Base-by-base conservation (phyloP, 1,140 invertebrate genomes). In the Acromyrmex echinatior region DNA sequence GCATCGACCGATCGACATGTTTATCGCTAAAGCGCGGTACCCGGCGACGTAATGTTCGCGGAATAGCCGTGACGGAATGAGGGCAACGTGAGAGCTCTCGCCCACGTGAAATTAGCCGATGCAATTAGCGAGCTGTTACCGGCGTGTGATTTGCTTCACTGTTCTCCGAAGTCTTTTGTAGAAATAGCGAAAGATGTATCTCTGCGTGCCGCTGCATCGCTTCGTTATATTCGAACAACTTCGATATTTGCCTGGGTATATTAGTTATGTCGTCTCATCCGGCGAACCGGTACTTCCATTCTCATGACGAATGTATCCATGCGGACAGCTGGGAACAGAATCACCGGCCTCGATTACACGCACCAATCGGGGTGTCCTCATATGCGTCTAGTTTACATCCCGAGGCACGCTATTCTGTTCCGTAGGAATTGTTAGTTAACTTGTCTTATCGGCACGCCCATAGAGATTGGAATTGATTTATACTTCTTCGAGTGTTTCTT, bases 111-210 rank as follows among this genome's bases (percentile, higher is more conserved):
- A 86, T 87, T 82, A 86, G 68, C 86, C 70, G 49, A 1, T 62
- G 53, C 86, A 88, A 82, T 77, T 81, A 78, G 84, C 56, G 56
- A 58, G 53, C 31, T 77, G 53, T 82, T 88, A 79, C 70, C 60
- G 70, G 66, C 87, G 58, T 60, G 88, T 89, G 86, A 89, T 82
- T 80, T 84, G 80, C 80, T 68, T 62, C 39, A 14, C n/a, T 18
- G 65, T 81, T 81, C 78, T 31, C 21, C 68, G 66, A 76, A 65
- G 80, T 84, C 80, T 39, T 39, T 84, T 56, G 70, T 74, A 63
- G 70, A 84, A 84, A 79, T 74, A 60, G 80, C 70, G 68, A 84
- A 84, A 74, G 39, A 6, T 49, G 35, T 18, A 45, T 16, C 51
- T 53, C 28, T 31, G 28, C 39, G 18, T 39, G 14, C 10, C 60